These are phyloP conservation scores for Ochlodes sylvanus DNA, from an alignment of 2,888 invertebrate genomes.

Conservation along the genomic window DNA sequence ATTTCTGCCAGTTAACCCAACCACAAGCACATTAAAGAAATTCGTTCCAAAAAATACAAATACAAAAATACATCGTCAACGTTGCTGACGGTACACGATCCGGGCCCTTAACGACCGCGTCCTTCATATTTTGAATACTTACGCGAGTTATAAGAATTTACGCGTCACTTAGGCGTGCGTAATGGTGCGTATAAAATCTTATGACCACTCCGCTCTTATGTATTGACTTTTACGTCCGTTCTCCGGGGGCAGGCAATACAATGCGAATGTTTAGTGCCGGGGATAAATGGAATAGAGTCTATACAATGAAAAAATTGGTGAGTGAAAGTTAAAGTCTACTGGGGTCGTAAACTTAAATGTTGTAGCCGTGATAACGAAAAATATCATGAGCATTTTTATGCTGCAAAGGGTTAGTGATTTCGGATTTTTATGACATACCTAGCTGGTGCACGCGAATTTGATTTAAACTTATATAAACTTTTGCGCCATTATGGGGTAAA, in stretches of 20 bases:
- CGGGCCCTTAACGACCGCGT: slow-evolving; percentile 62
- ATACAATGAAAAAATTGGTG: neutral
- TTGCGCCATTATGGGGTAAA: too few relatives aligned
- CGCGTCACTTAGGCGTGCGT: slow-evolving; percentile 76
- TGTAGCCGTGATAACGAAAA: slow-evolving; percentile 3
- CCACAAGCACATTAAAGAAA: too few relatives aligned
- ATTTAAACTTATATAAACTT: too few relatives aligned
- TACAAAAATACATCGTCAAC: neutral
- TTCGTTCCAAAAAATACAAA: neutral
- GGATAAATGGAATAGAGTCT: slow-evolving; percentile 28
- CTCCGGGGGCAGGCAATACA: slow-evolving; percentile 30
- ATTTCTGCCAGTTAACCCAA: too few relatives aligned
- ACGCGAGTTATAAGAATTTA: slow-evolving; percentile 83
- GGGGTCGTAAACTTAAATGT: too few relatives aligned
- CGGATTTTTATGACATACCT: too few relatives aligned
- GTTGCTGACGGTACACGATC: slow-evolving; percentile 30
- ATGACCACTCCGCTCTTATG: slow-evolving; percentile 79
- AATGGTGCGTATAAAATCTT: slow-evolving; percentile 81
- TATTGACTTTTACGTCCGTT: slow-evolving; percentile 72
- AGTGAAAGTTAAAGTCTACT: neutral
- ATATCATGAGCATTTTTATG: neutral
- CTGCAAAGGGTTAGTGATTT: too few relatives aligned
- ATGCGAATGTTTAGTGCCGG: slow-evolving; percentile 34
- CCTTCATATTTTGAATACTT: slow-evolving; percentile 83
- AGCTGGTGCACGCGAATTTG: too few relatives aligned